Evolutionary conservation across 2,888 invertebrate genomes (phyloP).

Genomic region (Amphiduros pacificus): DNA sequence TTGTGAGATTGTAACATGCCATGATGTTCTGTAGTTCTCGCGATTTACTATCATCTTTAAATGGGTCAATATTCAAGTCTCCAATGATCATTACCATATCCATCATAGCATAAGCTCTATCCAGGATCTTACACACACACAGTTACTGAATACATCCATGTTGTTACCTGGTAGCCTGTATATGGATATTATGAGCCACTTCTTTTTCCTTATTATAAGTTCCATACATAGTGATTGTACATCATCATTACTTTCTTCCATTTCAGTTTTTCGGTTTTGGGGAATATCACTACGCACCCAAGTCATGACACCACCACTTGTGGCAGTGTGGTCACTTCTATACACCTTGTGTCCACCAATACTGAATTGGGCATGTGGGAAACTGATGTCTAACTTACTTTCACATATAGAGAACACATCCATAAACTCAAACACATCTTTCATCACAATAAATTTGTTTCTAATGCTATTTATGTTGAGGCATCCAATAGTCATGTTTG

Average conservation of each 20-base stretch:
- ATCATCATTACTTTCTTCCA: not conserved
- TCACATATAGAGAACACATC: not conserved
- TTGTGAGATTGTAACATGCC: not conserved
- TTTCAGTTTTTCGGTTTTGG: not conserved
- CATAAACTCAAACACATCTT: not conserved
- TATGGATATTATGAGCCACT: not conserved
- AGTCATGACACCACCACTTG: not conserved
- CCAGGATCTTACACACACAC: not conserved
- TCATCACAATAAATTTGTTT: not conserved
- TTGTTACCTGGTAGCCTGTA: not conserved
- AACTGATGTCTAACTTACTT: not conserved
- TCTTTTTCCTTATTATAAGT: not conserved
- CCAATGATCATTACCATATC: not conserved
- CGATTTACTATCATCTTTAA: too few species aligned
- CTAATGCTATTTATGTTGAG: not conserved
- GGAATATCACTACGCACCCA: not conserved
- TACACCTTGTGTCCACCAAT: not conserved
- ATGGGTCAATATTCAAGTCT: not conserved
- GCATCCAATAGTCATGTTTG: not conserved
- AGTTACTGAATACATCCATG: not conserved
- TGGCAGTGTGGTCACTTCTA: not conserved
- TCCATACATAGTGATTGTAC: not conserved
- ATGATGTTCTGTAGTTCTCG: too few species aligned
- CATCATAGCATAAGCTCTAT: not conserved
- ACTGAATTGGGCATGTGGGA: not conserved